Evolutionary conservation across 2,113 vertebrate genomes (phyloP).

Genomic region (Pungitius pungitius): DNA sequence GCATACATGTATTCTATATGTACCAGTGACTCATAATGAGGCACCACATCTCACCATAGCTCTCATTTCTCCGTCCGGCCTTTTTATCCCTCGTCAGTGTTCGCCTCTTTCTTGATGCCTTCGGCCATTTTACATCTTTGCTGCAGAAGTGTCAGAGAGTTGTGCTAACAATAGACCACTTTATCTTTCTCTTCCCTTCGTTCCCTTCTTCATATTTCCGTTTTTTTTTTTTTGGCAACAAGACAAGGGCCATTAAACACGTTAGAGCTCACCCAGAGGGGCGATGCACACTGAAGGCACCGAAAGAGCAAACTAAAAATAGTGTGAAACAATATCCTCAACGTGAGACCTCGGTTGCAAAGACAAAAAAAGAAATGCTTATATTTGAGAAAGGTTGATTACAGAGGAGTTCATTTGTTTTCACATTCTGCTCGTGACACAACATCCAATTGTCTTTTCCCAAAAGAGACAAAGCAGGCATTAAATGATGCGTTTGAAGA

Average conservation of each 20-base stretch:
- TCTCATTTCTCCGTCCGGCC: conserved; percentile 13
- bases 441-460: neutral
- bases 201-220: conserved; percentile 27
- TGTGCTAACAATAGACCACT: conserved; percentile 24
- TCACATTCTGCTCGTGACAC: neutral
- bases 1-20: neutral
- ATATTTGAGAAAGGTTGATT: conserved; percentile 11
- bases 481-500: neutral
- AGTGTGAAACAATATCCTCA: neutral
- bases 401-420: neutral
- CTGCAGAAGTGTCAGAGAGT: conserved; percentile 10
- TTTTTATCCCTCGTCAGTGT: neutral
- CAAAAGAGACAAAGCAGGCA: neutral
- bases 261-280: conserved; percentile 14
- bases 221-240: conserved; percentile 37
- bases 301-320: neutral
- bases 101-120: no score
- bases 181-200: conserved; percentile 19
- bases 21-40: conserved; percentile 10
- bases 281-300: neutral
- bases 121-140: no score
- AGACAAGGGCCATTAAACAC: conserved; percentile 48
- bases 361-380: neutral
- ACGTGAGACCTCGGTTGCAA: neutral
- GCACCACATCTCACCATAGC: conserved; percentile 36